Base-by-base conservation (phyloP, 2,113 vertebrate genomes). In the Corythornis vintsioides region DNA sequence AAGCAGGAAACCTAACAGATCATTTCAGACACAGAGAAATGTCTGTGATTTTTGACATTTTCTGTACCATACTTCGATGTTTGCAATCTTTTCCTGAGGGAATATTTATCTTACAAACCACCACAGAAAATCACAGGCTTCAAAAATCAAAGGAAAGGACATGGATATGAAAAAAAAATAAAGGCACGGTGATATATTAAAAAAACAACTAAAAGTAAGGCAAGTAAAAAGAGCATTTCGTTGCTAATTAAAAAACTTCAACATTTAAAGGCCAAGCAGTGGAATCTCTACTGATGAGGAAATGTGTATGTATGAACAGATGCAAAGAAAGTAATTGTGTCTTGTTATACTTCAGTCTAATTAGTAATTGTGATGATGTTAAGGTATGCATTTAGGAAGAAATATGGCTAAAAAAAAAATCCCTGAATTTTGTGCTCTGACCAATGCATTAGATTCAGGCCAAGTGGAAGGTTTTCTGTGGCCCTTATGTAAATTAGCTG, bases 311-410 rank as follows among this genome's bases (percentile, higher is more conserved):
- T 93, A 70, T 76, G 92, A 95, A 89, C 86, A 94, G 78, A 93
- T 95, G 86, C 72, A 93, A 96, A 89, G 59, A 91, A 94, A 84
- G 40, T 86, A 95, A 95, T 91, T 93, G 55, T 52, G 40, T 66
- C 88, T 91, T 55, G 56, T 70, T 96, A 71, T 86, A 77, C 86
- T 96, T 90, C 22, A 77, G 21, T 78, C 87, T 93, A 77, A 74
- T 94, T 92, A 86, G 29, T 73, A 86, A 89, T 92, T 57, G 71
- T 29, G 28, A 86, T 86, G 75, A 89, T 29, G 94, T 90, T 70
- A 74, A 90, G 52, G 67, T 72, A 77, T 84, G 73, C 1, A 0
- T 89, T 95, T 87, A 69, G 65, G 86, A 88, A 89, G 70, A 94
- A 81, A 91, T 71, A 60, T 17, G 28, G 29, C 67, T 56, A 60